phyloP scores from a whole-genome alignment of 2,888 invertebrate species.

The Melipona beecheii region DNA sequence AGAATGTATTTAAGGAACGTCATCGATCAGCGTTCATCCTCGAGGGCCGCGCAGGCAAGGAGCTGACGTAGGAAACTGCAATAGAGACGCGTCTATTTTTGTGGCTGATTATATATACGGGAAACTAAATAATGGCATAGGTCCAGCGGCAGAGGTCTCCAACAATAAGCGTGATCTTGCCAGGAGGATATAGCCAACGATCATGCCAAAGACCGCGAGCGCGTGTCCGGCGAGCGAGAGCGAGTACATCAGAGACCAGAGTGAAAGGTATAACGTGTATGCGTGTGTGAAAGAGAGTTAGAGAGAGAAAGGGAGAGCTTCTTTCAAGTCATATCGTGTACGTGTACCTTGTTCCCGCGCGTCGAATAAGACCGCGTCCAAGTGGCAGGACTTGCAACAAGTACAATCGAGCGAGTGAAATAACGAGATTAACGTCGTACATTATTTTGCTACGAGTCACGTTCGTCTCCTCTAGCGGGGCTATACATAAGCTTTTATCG shows the following conservation, averaged over 20 bases:
- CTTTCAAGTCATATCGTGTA: conserved; percentile 76
- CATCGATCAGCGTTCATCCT: conserved; percentile 50
- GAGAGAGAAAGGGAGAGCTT: conserved; percentile 56
- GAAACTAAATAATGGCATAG: conserved; percentile 66
- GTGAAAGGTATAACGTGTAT: background rate
- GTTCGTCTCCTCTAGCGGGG: conserved; percentile 66
- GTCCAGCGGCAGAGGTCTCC: conserved; percentile 70
- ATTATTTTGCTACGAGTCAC: conserved; percentile 74
- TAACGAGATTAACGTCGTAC: conserved; percentile 67
- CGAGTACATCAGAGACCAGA: conserved; percentile 29
- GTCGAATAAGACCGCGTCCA: conserved; percentile 35
- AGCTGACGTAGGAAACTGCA: conserved; percentile 71
- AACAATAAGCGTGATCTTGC: conserved; percentile 76
- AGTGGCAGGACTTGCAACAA: conserved; percentile 62
- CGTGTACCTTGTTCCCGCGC: conserved; percentile 64
- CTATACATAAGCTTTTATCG: conserved; percentile 47
- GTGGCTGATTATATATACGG: conserved; percentile 72
- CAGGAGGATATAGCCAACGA: conserved; percentile 66
- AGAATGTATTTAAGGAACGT: conserved; percentile 18
- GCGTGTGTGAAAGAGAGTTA: conserved; percentile 3
- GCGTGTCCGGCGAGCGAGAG: conserved; percentile 51
- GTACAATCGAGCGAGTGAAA: conserved; percentile 70
- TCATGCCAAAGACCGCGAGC: conserved; percentile 73
- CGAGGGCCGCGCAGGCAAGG: conserved; percentile 47
- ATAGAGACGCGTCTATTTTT: conserved; percentile 80